These are phyloP conservation scores for Etheostoma nigrum DNA, from an alignment of 2,797 vertebrate species.

Conservation along the genomic window DNA sequence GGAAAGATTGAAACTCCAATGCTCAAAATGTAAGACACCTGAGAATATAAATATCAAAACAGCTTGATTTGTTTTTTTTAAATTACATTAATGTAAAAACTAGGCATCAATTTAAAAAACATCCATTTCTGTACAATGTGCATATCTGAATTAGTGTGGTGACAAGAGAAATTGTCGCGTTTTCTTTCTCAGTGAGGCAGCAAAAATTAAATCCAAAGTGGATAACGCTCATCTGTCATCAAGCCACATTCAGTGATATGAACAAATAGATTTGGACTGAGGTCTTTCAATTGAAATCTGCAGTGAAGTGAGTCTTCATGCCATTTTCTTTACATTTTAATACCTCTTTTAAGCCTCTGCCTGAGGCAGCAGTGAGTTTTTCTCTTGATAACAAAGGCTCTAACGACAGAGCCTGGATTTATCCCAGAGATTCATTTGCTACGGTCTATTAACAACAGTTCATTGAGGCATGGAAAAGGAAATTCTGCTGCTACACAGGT, in stretches of 20 bases:
- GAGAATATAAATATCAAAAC: slow-evolving; percentile 87
- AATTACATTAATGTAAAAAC: slow-evolving; percentile 79
- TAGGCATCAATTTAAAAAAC: slow-evolving; percentile 75
- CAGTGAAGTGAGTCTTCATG: slow-evolving; percentile 53
- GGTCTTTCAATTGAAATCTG: slow-evolving; percentile 60
- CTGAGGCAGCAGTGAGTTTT: slow-evolving; percentile 24
- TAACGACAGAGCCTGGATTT: slow-evolving; percentile 33
- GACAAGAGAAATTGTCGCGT: slow-evolving; percentile 48
- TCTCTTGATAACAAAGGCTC: slow-evolving; percentile 26
- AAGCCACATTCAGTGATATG: slow-evolving; percentile 74
- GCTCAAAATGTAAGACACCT: slow-evolving; percentile 83
- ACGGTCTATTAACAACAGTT: slow-evolving; percentile 43
- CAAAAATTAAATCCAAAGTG: slow-evolving; percentile 50
- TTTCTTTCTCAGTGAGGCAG: slow-evolving; percentile 46
- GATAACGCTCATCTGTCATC: slow-evolving; percentile 52
- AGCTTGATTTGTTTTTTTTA: slow-evolving; percentile 64
- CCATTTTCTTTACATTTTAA: slow-evolving; percentile 35
- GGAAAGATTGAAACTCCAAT: slow-evolving; percentile 79
- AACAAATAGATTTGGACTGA: slow-evolving; percentile 72
- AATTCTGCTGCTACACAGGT: slow-evolving; percentile 62
- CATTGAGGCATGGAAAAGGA: slow-evolving; percentile 37
- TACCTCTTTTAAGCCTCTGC: slow-evolving; percentile 21
- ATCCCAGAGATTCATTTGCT: slow-evolving; percentile 48
- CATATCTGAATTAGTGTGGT: slow-evolving; percentile 81
- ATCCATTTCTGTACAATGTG: slow-evolving; percentile 81